Evolutionary conservation across 2,888 invertebrate species (phyloP).

Genomic region (Trichogramma evanescens): DNA sequence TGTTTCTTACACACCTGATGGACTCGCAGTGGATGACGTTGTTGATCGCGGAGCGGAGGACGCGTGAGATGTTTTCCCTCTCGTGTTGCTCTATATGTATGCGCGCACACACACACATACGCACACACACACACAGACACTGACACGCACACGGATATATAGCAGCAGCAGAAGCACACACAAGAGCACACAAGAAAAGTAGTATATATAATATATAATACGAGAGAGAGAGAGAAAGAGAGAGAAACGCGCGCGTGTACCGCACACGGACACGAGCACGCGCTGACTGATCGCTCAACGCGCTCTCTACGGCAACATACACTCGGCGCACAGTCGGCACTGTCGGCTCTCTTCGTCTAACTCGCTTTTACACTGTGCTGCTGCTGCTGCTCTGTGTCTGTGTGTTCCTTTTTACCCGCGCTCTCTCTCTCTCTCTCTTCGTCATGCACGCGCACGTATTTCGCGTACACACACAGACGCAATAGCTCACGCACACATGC

Average conservation of each 20-base stretch:
- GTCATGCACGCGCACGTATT: neutral
- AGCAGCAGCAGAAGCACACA: neutral
- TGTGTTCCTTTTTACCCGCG: neutral
- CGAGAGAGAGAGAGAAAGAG: no score
- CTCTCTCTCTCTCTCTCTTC: conserved; percentile 4
- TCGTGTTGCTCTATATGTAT: neutral
- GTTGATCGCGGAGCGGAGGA: no score
- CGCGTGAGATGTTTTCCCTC: neutral
- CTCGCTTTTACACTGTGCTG: no score
- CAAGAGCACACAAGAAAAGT: conserved; percentile 1
- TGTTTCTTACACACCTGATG: no score
- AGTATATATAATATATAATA: no score
- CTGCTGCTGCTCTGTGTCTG: no score
- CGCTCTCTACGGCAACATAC: neutral
- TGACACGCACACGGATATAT: neutral
- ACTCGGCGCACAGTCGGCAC: no score
- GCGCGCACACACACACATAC: conserved; percentile 1
- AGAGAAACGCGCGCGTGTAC: no score
- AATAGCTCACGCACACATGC: neutral
- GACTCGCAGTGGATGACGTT: no score
- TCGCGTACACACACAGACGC: neutral
- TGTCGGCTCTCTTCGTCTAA: no score
- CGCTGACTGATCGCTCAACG: neutral
- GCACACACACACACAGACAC: neutral
- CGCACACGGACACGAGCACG: conserved; percentile 6